Evolutionary conservation across 2,888 invertebrate genomes (phyloP).

Genomic region (Acleris laterana): DNA sequence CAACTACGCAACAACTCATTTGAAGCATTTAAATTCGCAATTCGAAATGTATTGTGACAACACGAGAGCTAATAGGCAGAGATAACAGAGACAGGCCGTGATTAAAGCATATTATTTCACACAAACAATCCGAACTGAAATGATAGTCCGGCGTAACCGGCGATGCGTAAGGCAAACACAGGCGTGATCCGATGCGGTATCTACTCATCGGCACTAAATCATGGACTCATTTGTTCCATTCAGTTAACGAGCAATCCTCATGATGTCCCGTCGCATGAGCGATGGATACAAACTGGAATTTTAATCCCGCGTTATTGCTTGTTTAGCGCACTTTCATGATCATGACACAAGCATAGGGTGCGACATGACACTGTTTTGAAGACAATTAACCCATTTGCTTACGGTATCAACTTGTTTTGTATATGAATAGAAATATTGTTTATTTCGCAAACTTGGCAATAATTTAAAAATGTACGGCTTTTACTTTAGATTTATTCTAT

Average conservation of each 20-base stretch:
- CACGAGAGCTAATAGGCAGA: conserved; percentile 28
- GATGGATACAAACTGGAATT: conserved; percentile 58
- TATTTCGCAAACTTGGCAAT: no score
- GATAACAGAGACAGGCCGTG: conserved; percentile 31
- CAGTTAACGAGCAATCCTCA: conserved; percentile 69
- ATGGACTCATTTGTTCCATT: conserved; percentile 76
- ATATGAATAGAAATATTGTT: no score
- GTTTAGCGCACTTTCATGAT: conserved; percentile 20
- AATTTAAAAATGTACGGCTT: no score
- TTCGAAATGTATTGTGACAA: conserved; percentile 10
- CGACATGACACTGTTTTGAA: no score
- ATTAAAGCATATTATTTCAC: conserved; percentile 37
- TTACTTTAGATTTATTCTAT: no score
- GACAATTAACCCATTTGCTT: no score
- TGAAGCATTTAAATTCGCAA: background rate
- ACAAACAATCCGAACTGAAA: conserved; percentile 44
- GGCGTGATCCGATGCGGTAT: conserved; percentile 51
- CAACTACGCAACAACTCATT: background rate
- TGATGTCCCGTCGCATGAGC: conserved; percentile 56
- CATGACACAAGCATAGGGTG: no score
- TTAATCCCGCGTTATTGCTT: conserved; percentile 48
- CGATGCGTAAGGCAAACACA: conserved; percentile 65
- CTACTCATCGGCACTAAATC: conserved; percentile 68
- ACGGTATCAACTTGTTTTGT: no score
- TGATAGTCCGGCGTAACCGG: conserved; percentile 49